Evolutionary conservation across 2,888 invertebrate genomes (phyloP).

Genomic region (Rotaria macrura): DNA sequence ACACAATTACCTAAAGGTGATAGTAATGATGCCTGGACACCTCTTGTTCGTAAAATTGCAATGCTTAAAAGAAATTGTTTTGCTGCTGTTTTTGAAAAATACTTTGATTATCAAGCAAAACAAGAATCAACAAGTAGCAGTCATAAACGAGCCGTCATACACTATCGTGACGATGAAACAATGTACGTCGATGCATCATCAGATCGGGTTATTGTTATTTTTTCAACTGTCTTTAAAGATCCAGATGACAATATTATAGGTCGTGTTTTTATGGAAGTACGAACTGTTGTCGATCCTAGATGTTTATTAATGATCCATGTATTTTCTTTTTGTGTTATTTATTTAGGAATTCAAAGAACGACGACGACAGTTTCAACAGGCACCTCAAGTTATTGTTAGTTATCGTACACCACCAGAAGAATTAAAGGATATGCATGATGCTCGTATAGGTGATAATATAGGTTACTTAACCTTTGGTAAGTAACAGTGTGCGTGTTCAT

Average conservation of each 20-base stretch:
- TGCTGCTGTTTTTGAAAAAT: slow-evolving; percentile 97
- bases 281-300: neutral
- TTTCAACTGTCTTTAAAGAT: slow-evolving; percentile 94
- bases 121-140: slow-evolving; percentile 72
- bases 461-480: slow-evolving; percentile 96
- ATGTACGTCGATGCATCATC: slow-evolving; percentile 96
- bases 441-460: slow-evolving; percentile 85
- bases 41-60: slow-evolving; percentile 77
- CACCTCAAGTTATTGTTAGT: slow-evolving; percentile 56
- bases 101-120: slow-evolving; percentile 76
- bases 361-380: slow-evolving; percentile 41
- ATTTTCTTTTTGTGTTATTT: neutral
- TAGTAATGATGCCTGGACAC: slow-evolving; percentile 47
- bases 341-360: slow-evolving; percentile 28
- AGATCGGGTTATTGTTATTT: slow-evolving; percentile 95
- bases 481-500: too few species aligned
- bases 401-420: slow-evolving; percentile 94
- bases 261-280: slow-evolving; percentile 87
- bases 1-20: slow-evolving; percentile 73
- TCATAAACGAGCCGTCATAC: slow-evolving; percentile 86
- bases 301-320: neutral
- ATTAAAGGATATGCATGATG: slow-evolving; percentile 59
- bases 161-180: slow-evolving; percentile 95
- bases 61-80: slow-evolving; percentile 93
- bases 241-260: slow-evolving; percentile 96